A percentile compares a stretch with the other conserved stretches of the same genome.
phyloP scores from a whole-genome alignment of 92 coral and sea anemone genomes.

The Chrysogorgia sp. region DNA sequence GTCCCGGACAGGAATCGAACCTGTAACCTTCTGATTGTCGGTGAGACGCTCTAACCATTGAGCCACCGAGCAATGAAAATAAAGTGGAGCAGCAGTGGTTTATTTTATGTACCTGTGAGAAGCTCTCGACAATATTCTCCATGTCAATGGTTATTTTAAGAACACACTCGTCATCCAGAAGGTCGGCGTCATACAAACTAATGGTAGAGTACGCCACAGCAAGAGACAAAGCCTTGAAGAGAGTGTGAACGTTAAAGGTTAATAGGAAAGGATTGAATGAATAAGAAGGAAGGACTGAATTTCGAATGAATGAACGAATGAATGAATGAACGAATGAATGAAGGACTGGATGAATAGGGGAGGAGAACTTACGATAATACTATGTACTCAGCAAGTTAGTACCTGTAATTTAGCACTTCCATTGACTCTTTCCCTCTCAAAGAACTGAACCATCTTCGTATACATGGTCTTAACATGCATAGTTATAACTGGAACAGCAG shows the following conservation, averaged over 20 bases:
- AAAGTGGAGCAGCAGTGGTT: too few relatives aligned
- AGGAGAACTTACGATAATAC: background rate
- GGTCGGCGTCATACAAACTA: background rate
- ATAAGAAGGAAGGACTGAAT: background rate
- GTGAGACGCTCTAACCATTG: too few relatives aligned
- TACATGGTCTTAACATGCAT: conserved; percentile 75
- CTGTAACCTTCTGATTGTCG: too few relatives aligned
- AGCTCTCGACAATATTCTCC: background rate
- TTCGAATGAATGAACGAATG: background rate
- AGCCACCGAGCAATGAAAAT: too few relatives aligned
- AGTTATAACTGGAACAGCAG: conserved; percentile 72
- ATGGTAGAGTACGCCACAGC: background rate
- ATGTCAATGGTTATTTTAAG: background rate
- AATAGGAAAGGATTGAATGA: background rate
- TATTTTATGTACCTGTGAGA: conserved; percentile 14
- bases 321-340: background rate
- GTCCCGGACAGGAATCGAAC: too few relatives aligned
- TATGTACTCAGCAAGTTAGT: background rate
- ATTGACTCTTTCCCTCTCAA: conserved; percentile 53
- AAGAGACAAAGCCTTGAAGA: background rate
- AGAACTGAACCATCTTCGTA: conserved; percentile 60
- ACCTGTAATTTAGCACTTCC: conserved; percentile 77
- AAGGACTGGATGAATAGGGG: too few relatives aligned
- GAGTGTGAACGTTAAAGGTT: background rate
- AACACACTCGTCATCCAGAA: background rate